Percentiles rank a stretch among this genome's conserved stretches.
These are phyloP conservation scores for Musca domestica DNA, from an alignment of 1,140 invertebrate genomes.

Conservation along the genomic window DNA sequence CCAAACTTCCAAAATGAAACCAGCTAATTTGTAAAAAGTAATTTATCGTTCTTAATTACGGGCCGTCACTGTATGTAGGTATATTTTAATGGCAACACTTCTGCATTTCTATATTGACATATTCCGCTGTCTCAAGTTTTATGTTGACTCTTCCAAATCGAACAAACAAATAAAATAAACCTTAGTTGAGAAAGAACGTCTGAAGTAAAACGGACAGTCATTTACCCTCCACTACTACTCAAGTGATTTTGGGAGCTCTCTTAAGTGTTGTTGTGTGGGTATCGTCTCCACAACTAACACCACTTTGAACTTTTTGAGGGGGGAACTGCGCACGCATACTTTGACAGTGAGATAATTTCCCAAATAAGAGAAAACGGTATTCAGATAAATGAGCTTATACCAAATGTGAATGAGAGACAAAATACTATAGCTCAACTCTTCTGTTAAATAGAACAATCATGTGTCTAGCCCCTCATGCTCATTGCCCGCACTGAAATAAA, in stretches of 20 bases:
- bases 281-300: not conserved
- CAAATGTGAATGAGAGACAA: not conserved
- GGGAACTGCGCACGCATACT: conserved; percentile 15
- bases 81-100: too few species aligned
- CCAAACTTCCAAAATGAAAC: too few species aligned
- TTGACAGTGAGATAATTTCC: conserved; percentile 11
- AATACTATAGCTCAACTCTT: conserved; percentile 1
- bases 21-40: too few species aligned
- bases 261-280: not conserved
- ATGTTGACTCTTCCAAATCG: too few species aligned
- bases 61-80: too few species aligned
- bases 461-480: too few species aligned
- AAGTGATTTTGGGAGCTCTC: too few species aligned
- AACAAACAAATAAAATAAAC: conserved; percentile 9
- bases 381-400: not conserved
- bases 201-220: not conserved
- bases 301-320: not conserved
- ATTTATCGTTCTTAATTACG: too few species aligned
- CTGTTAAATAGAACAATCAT: too few species aligned
- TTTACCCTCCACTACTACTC: not conserved
- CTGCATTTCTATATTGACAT: too few species aligned
- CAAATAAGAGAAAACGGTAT: not conserved
- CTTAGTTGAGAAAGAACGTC: not conserved
- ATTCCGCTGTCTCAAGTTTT: too few species aligned
- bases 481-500: too few species aligned